A percentile compares a stretch with the other conserved stretches of the same genome.
Evolutionary conservation across 2,797 vertebrate genomes (phyloP).

Genomic region (Octomys mimax): DNA sequence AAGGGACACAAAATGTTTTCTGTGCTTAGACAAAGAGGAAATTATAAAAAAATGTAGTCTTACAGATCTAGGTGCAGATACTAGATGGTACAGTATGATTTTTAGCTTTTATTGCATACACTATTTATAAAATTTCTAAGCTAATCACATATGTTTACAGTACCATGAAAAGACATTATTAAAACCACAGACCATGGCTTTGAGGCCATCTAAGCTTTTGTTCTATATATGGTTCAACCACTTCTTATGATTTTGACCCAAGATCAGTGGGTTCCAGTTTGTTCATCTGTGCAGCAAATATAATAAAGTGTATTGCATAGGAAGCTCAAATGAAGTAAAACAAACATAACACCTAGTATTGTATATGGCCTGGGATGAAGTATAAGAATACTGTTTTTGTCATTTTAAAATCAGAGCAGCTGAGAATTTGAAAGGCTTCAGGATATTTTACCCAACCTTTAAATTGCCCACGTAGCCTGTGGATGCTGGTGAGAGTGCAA

Average conservation of each 20-base stretch:
- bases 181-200: conserved; percentile 26
- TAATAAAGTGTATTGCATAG: too few relatives aligned
- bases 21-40: conserved; percentile 39
- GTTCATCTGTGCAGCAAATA: background rate
- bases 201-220: background rate
- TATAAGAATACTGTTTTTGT: background rate
- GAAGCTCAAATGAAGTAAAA: conserved; percentile 1
- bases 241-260: background rate
- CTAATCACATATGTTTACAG: background rate
- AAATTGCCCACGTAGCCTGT: background rate
- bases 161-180: background rate
- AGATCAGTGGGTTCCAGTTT: background rate
- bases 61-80: background rate
- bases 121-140: background rate
- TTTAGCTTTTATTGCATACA: background rate
- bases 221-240: background rate
- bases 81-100: background rate
- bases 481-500: background rate
- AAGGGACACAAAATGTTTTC: background rate
- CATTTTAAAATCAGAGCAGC: background rate
- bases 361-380: background rate
- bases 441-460: background rate
- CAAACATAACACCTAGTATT: background rate
- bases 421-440: background rate
- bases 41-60: conserved; percentile 9